Percentiles rank a stretch among this genome's conserved stretches.
Evolutionary conservation across 2,113 vertebrate genomes (phyloP).

Genomic region (Mirza zaza): DNA sequence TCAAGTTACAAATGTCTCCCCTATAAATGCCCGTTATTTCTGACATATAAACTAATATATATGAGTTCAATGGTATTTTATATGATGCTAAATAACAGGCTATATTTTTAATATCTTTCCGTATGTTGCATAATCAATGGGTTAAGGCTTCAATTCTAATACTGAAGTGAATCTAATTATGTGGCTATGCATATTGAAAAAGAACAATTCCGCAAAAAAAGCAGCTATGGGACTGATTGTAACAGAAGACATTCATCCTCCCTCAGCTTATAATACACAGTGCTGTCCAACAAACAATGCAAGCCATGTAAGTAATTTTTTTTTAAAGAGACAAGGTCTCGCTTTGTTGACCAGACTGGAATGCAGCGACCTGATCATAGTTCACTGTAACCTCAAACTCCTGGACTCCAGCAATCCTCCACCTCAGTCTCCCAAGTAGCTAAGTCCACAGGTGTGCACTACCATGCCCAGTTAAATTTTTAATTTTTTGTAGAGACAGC

Average conservation of each 20-base stretch:
- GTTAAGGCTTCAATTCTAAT: neutral
- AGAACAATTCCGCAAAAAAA: constrained; percentile 10
- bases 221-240: neutral
- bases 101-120: constrained; percentile 1
- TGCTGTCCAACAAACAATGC: neutral
- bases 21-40: neutral
- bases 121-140: neutral
- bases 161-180: neutral
- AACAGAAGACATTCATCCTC: neutral
- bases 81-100: neutral
- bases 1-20: neutral
- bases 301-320: neutral
- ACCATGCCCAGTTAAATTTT: too few relatives aligned
- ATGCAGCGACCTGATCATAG: too few relatives aligned
- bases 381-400: too few relatives aligned
- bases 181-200: neutral
- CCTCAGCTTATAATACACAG: neutral
- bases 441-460: too few relatives aligned
- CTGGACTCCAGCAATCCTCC: too few relatives aligned
- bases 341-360: too few relatives aligned
- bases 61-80: neutral
- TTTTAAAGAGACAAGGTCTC: too few relatives aligned
- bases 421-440: too few relatives aligned
- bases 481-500: too few relatives aligned
- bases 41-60: neutral